Evolutionary conservation across 2,113 vertebrate genomes (phyloP), one percentile per base, ranked within the genome.

Genomic region (Thermophis baileyi): DNA sequence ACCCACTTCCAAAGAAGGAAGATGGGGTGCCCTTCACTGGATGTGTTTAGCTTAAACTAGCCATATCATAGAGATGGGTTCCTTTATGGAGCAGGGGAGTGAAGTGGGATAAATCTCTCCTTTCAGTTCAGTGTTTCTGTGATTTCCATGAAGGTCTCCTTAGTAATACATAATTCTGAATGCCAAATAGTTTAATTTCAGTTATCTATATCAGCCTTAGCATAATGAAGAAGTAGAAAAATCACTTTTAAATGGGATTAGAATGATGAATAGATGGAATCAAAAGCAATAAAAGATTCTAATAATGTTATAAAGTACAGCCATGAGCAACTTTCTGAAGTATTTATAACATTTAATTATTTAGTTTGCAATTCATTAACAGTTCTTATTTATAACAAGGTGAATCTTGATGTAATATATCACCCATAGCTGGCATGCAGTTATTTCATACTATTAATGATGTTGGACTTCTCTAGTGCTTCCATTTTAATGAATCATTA

Each of bases 251-350:
- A 92, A 81, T n/a, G 35, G 57, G 14, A 53, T 44, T 81, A 18
- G 24, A 88, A 88, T 88, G 85, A 88, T 88, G 69, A 74, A 69
- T 87, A 51, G 54, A 69, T 69, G n/a, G 88, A 89, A 74, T 92
- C 85, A 69, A 53, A 88, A 92, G 49, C n/a, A 69, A 88, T 11
- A 49, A 30, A 88, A 92, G n/a, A 89, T 53, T 88, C 86, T 54
- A 54, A 92, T 89, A 74, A 89, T 18, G 40, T 74, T 30, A 53
- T 40, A 50, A 53, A 92, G 22, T 24, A 51, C 14, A 35, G 14
- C 46, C 27, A n/a, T 35, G 16, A 86, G 25, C 40, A 85, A 55
- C 35, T 22, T 55, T 4, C 74, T 91, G 90, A 91, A 40, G 40
- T 55, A 86, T 30, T 87, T 44, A 91, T 86, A 47, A 44, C 25